Conservation (phyloP, 2,888 invertebrate species). For the Spodoptera picta region DNA sequence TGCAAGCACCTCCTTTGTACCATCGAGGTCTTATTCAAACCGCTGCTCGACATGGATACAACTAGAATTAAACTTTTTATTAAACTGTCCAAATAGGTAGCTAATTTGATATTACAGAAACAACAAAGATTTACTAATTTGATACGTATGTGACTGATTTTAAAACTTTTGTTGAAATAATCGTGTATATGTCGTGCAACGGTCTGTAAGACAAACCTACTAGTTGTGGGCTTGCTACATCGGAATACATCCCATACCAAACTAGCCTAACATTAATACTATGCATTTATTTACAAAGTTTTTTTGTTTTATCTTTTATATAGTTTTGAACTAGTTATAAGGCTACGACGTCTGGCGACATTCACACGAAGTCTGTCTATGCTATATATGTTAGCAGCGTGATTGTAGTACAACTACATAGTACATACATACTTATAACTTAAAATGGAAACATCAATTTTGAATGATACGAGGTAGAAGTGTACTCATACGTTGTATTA, state of each 20-base stretch:
- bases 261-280: slow-evolving; percentile 82
- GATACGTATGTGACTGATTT: no score
- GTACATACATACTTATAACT: slow-evolving; percentile 48
- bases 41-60: slow-evolving; percentile 50
- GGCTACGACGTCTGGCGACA: slow-evolving; percentile 85
- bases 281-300: slow-evolving; percentile 81
- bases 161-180: no score
- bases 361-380: slow-evolving; percentile 79
- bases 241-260: slow-evolving; percentile 75
- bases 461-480: slow-evolving; percentile 62
- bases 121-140: no score
- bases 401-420: slow-evolving; percentile 51
- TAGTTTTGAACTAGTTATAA: slow-evolving; percentile 89
- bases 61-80: no score
- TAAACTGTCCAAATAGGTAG: no score
- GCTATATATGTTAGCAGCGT: slow-evolving; percentile 77
- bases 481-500: slow-evolving; percentile 28
- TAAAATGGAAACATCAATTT: slow-evolving; percentile 71
- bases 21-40: slow-evolving; percentile 63
- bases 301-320: slow-evolving; percentile 75
- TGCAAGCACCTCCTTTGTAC: slow-evolving; percentile 71
- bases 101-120: no score
- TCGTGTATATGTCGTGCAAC: slow-evolving; percentile 45
- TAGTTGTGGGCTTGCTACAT: slow-evolving; percentile 72
- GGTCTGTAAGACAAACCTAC: slow-evolving; percentile 65